phyloP scores from a whole-genome alignment of 2,888 invertebrate species.

The Achlya flavicornis region DNA sequence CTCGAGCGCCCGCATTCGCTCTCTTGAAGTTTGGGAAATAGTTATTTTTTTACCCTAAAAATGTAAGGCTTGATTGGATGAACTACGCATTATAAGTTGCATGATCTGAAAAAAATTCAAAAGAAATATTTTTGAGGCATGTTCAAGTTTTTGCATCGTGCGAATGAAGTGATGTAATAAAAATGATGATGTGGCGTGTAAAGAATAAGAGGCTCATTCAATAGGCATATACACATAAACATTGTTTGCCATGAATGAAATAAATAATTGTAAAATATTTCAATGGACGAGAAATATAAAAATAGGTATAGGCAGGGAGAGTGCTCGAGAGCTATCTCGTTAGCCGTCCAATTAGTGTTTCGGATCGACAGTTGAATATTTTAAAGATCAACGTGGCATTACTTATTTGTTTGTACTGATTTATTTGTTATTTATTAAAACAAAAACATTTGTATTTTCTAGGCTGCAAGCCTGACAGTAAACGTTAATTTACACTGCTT shows the following conservation, averaged over 20 bases:
- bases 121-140: background rate
- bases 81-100: background rate
- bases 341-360: conserved; percentile 53
- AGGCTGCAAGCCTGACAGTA: background rate
- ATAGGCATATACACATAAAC: background rate
- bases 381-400: conserved; percentile 35
- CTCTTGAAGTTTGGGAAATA: too few species aligned
- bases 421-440: background rate
- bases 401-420: conserved; percentile 15
- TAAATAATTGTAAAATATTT: conserved; percentile 12
- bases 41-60: background rate
- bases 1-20: too few species aligned
- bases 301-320: conserved; percentile 29
- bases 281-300: conserved; percentile 13
- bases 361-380: conserved; percentile 51
- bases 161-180: background rate
- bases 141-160: background rate
- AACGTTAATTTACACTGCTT: too few species aligned
- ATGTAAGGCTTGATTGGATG: background rate
- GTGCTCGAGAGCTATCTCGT: conserved; percentile 49
- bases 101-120: too few species aligned
- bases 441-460: background rate
- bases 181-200: too few species aligned
- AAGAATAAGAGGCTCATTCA: background rate
- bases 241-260: background rate